Evolutionary conservation across 1,140 invertebrate genomes (phyloP), one percentile per base, ranked within the genome.

Genomic region (Drosophila saltans): DNA sequence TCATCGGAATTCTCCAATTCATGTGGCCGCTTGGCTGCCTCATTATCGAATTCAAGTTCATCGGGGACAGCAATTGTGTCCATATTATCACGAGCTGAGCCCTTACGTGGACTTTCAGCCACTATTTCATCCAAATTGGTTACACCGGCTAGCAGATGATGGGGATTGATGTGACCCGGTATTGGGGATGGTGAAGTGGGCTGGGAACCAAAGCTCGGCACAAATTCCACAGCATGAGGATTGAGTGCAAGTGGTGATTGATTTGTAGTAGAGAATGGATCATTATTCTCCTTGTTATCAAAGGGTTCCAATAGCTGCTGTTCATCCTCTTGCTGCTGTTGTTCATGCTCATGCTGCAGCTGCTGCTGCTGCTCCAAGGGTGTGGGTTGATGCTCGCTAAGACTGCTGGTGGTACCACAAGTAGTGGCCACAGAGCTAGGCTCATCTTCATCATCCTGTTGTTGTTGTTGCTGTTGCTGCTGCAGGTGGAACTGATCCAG

Each of bases 71-170:
- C 67, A 72, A 91, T 89, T 0, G 72, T 48, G 43, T 91, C 90
- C 83, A 91, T 89, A 43, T 88, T 80, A 39, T 75, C 77, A 21
- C 66, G 60, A 45, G 67, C 74, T 3, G 67, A 79, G 9, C 83
- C 90, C 55, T 91, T 91, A 55, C 90, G 82, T 3, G 90, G 90
- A 41, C 90, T 91, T 55, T 91, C 86, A 2, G 90, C 90, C 3
- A 91, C 86, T 11, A 90, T 65, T 66, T 91, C 90, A 60, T 91
- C 82, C n/a, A 76, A 21, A 52, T 52, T 26, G n/a, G 69, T 41
- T 10, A n/a, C 45, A 24, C 45, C 75, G 4, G 26, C 33, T 24
- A 91, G 9, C n/a, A 90, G 43, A 43, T 76, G 90, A 8, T 85
- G 84, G 1, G 66, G n/a, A 40, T 58, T 68, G 9, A 52, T 52